phyloP scores from a whole-genome alignment of 2,113 vertebrate genomes.

The Ahaetulla prasina region DNA sequence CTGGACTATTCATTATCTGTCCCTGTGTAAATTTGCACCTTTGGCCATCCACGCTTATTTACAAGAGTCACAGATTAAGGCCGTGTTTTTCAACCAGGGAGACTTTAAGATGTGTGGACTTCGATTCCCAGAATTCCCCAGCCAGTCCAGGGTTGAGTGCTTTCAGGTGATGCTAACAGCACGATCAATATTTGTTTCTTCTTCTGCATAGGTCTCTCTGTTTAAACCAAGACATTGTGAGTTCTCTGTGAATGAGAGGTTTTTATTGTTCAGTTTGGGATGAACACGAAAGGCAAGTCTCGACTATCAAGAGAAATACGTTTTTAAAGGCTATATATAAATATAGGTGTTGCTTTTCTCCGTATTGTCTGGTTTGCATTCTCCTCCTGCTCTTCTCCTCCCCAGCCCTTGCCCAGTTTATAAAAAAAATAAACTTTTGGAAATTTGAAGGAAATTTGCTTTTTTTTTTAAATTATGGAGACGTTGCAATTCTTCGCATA shows the following conservation, averaged over 20 bases:
- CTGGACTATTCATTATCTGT: constrained; percentile 23
- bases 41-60: constrained; percentile 22
- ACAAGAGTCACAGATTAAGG: constrained; percentile 10
- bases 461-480: constrained; percentile 29
- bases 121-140: neutral
- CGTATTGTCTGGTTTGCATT: constrained; percentile 51
- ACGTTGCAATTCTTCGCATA: constrained; percentile 13
- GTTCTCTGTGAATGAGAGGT: constrained; percentile 47
- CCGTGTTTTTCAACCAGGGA: neutral
- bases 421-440: constrained; percentile 72
- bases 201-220: constrained; percentile 5
- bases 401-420: constrained; percentile 52
- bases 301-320: constrained; percentile 30
- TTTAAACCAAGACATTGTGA: constrained; percentile 23
- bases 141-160: neutral
- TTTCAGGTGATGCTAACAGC: neutral
- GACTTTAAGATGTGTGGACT: constrained; percentile 7
- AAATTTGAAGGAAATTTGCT: constrained; percentile 66
- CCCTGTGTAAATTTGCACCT: neutral
- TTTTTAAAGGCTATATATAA: constrained; percentile 38
- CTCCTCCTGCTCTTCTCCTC: constrained; percentile 22
- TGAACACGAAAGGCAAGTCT: constrained; percentile 37
- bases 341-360: constrained; percentile 47
- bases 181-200: constrained; percentile 3
- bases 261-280: constrained; percentile 47